These are phyloP conservation scores for Pedetes capensis DNA, from an alignment of 2,113 vertebrate species.

Conservation along the genomic window DNA sequence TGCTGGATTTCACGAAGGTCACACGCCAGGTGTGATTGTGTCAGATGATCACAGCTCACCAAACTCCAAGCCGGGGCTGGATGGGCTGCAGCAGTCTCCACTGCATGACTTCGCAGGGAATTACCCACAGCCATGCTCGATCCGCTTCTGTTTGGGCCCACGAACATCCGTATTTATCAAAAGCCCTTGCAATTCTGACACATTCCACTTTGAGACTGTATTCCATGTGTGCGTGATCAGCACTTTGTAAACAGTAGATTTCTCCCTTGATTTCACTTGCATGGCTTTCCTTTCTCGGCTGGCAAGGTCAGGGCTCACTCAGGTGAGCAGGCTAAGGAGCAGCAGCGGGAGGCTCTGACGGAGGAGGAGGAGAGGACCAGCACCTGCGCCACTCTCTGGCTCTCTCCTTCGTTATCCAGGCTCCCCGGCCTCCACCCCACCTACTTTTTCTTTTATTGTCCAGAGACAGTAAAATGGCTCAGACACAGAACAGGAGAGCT, in stretches of 20 bases:
- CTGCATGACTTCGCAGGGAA: neutral
- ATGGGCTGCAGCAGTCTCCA: neutral
- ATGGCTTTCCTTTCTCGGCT: neutral
- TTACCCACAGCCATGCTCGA: constrained; percentile 48
- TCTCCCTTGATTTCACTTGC: constrained; percentile 10
- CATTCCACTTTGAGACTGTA: constrained; percentile 26
- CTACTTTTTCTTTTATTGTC: too few relatives aligned
- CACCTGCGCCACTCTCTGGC: neutral
- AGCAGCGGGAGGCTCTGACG: too few relatives aligned
- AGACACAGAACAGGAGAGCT: neutral
- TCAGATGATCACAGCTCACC: neutral
- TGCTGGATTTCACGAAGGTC: neutral
- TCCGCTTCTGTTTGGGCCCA: neutral
- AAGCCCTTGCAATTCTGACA: constrained; percentile 32
- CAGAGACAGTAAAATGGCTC: neutral
- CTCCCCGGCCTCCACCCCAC: neutral
- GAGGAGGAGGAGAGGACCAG: neutral
- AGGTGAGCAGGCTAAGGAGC: neutral
- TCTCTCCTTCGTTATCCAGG: neutral
- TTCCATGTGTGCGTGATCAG: constrained; percentile 48
- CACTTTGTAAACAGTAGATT: constrained; percentile 62
- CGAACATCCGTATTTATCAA: constrained; percentile 56
- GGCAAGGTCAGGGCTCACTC: neutral
- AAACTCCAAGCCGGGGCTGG: neutral
- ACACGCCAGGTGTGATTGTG: neutral